Evolutionary conservation across 2,888 invertebrate species (phyloP).

Genomic region (Napeogenes inachia): DNA sequence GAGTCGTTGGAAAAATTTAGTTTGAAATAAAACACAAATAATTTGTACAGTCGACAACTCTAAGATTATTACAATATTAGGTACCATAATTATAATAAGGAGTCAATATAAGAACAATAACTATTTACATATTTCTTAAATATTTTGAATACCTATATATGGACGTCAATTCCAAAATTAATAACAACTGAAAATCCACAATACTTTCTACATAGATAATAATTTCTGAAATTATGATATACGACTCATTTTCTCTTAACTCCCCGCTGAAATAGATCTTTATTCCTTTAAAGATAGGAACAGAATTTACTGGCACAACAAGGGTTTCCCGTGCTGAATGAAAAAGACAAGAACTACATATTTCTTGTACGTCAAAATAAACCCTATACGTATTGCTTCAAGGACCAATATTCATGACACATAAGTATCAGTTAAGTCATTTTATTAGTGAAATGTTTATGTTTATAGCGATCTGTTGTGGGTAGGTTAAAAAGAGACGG

Average conservation of each 20-base stretch:
- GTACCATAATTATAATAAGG: too few relatives aligned
- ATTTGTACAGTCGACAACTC: too few relatives aligned
- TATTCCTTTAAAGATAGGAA: conserved; percentile 71
- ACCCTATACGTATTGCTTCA: not conserved
- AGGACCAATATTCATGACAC: conserved; percentile 32
- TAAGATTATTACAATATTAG: too few relatives aligned
- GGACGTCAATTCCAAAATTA: conserved; percentile 35
- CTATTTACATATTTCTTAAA: not conserved
- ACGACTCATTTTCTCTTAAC: conserved; percentile 68
- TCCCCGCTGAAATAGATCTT: conserved; percentile 69
- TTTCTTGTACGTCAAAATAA: conserved; percentile 13
- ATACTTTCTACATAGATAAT: conserved; percentile 32
- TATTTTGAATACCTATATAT: conserved; percentile 9
- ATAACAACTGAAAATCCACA: conserved; percentile 52
- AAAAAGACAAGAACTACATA: conserved; percentile 33
- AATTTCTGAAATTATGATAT: conserved; percentile 53
- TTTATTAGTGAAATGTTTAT: conserved; percentile 55
- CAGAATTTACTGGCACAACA: conserved; percentile 74
- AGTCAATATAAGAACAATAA: too few relatives aligned
- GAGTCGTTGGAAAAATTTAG: too few relatives aligned
- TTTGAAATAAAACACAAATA: too few relatives aligned
- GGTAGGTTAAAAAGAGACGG: conserved; percentile 75
- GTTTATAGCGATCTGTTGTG: conserved; percentile 76
- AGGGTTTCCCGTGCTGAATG: conserved; percentile 34
- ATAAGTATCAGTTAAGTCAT: conserved; percentile 41